These are phyloP conservation scores for Clarias magur DNA, from an alignment of 2,113 vertebrate species.

Conservation along the genomic window DNA sequence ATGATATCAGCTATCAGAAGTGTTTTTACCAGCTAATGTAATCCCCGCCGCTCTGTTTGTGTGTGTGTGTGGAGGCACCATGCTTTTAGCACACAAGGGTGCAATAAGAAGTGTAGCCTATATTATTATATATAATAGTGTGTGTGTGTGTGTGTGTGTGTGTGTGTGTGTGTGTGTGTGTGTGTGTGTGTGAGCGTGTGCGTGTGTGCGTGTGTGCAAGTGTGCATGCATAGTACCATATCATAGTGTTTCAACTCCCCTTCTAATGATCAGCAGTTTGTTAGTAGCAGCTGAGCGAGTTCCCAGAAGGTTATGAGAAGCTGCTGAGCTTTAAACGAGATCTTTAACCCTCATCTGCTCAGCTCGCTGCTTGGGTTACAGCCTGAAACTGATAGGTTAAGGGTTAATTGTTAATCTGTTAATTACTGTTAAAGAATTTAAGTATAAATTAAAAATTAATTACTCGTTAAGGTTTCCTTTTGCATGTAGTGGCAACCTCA, in stretches of 20 bases:
- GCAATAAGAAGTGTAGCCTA: conserved; percentile 3
- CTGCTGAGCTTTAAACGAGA: not conserved
- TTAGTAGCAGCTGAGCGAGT: not conserved
- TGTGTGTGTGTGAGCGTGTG: conserved; percentile 15
- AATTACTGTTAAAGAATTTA: too few species aligned
- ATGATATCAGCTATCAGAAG: not conserved
- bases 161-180: not conserved
- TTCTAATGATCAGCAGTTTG: not conserved
- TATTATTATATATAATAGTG: conserved; percentile 6
- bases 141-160: conserved; percentile 14
- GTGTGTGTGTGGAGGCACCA: not conserved
- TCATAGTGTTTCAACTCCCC: not conserved
- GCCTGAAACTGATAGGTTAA: not conserved
- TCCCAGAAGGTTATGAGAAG: not conserved
- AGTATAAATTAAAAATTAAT: too few species aligned
- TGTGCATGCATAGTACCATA: not conserved
- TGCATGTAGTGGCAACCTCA: too few species aligned
- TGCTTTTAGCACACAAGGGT: not conserved
- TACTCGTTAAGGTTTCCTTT: too few species aligned
- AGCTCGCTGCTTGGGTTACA: not conserved
- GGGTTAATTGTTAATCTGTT: too few species aligned
- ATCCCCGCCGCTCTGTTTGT: not conserved
- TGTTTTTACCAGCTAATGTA: not conserved
- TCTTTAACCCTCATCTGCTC: not conserved
- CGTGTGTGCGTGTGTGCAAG: not conserved